These are phyloP conservation scores for Sternotherus odoratus DNA, from an alignment of 2,797 vertebrate species.

Conservation along the genomic window DNA sequence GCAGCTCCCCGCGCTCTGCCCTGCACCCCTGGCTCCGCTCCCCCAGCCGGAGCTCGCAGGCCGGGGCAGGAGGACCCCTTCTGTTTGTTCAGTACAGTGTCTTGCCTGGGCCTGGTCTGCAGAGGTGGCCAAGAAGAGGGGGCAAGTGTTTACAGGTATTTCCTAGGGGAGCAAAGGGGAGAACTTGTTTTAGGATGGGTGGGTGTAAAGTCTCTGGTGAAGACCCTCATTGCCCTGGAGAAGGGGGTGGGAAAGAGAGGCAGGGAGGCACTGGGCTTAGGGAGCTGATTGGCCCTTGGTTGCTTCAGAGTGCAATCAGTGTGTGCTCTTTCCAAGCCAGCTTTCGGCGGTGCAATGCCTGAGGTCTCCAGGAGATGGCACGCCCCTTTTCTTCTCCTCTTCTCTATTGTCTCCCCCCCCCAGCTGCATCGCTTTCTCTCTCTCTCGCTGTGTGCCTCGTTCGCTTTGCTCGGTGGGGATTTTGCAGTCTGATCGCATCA, in stretches of 20 bases:
- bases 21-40: no score
- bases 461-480: neutral
- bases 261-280: neutral
- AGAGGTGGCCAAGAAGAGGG: no score
- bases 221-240: neutral
- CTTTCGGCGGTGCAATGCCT: neutral
- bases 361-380: conserved; percentile 40
- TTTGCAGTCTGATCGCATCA: neutral
- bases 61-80: no score
- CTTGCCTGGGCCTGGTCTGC: no score
- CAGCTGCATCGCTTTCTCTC: neutral
- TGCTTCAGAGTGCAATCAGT: neutral
- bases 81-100: no score
- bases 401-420: conserved; percentile 45
- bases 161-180: no score
- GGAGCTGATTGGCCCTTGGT: neutral
- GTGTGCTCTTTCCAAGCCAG: neutral
- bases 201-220: no score
- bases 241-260: neutral
- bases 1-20: no score
- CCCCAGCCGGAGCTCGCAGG: no score
- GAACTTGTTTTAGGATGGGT: no score
- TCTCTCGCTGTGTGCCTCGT: neutral
- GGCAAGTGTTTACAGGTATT: no score
- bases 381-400: neutral